Conservation (phyloP, 2,888 invertebrate genomes). For the Pelosia muscerda region DNA sequence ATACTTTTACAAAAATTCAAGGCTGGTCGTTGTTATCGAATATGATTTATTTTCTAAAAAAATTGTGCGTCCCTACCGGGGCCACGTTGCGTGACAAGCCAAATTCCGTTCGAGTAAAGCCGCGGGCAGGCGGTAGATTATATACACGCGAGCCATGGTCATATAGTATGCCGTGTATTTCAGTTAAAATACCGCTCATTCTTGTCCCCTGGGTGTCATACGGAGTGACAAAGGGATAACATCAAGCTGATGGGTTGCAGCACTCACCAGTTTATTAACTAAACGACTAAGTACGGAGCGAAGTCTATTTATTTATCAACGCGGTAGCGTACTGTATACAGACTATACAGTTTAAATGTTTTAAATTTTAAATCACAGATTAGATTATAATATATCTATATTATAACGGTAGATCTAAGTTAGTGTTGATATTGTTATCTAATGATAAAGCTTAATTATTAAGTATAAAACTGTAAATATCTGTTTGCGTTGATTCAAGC, state of each 20-base stretch:
- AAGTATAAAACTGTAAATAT: neutral
- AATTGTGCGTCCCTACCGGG: neutral
- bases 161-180: conserved; percentile 18
- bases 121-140: conserved; percentile 5
- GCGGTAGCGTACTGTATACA: neutral
- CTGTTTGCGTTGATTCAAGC: neutral
- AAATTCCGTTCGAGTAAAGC: conserved; percentile 16
- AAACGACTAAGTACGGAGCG: conserved; percentile 25
- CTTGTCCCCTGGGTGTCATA: conserved; percentile 28
- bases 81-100: neutral
- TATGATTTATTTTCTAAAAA: neutral
- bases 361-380: neutral
- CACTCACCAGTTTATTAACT: conserved; percentile 35
- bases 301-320: conserved; percentile 19
- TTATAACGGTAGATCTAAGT: neutral
- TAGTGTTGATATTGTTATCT: neutral
- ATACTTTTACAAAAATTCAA: conserved; percentile 1
- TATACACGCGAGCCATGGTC: neutral
- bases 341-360: neutral
- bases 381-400: neutral
- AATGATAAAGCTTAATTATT: neutral
- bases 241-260: conserved; percentile 24
- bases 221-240: conserved; percentile 33
- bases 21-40: neutral
- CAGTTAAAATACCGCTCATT: conserved; percentile 27